Base-by-base conservation (phyloP, 2,113 vertebrate species). In the Austrofundulus limnaeus region DNA sequence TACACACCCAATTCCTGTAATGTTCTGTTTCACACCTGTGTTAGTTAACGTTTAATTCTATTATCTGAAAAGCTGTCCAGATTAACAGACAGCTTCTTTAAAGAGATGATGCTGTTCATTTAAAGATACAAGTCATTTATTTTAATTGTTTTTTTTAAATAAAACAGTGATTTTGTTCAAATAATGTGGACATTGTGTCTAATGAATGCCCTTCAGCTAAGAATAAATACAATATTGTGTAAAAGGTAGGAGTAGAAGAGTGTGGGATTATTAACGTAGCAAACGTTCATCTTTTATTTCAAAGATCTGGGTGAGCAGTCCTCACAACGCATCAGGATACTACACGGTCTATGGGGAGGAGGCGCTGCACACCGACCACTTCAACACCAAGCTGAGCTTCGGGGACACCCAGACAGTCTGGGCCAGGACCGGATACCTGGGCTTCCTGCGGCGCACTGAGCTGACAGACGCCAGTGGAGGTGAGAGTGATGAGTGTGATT, bases 241-340 rank as follows among this genome's bases (percentile, higher is more conserved):
- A 28, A 28, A 28, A 28, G 28, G 9, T 34, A 8, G 5, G 4
- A 34, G n/a, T 38, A 52, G 61, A 51, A 63, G 17, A 25, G 20
- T 21, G 48, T 20, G 17, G 8, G 1, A 25, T 16, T 8, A 14
- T 9, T 25, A 51, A 10, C 38, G 16, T 58, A 55, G 11, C n/a
- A 34, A 34, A 2, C 10, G 2, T 8, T 34, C 23, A 1, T 20
- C 4, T 10, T 56, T 20, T 19, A 6, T 71, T 5, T 61, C 4
- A 25, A 54, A 98, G 96, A 86, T 98, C 41, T 98, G 96, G 96
- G 96, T 98, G 81, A 98, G 95, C 80, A 96, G 96, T 58, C 96
- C 95, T 0, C 96, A 98, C 88, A 98, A 97, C 0, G 95, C 96
- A 20, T 93, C 94, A 0, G 96, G 96, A 21, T 98, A 98, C 89